Conservation (phyloP, 2,113 vertebrate species). For the Psittacus erithacus region DNA sequence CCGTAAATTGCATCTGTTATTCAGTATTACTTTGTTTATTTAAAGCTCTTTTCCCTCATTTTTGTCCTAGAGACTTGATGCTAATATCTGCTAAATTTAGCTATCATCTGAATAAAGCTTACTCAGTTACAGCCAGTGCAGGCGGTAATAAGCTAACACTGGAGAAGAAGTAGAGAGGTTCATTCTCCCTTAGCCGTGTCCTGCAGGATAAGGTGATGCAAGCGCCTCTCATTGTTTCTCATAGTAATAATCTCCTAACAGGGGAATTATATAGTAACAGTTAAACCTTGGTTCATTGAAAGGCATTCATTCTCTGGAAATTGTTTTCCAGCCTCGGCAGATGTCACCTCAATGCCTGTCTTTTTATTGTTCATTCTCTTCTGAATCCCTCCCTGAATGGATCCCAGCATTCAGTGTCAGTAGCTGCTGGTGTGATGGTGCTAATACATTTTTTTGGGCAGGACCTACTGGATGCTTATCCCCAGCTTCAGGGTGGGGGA, state of each 20-base stretch:
- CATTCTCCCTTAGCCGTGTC: not conserved
- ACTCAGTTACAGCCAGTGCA: not conserved
- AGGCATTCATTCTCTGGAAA: not conserved
- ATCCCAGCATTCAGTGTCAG: not conserved
- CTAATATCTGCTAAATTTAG: constrained; percentile 12
- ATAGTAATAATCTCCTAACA: not conserved
- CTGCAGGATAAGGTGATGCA: not conserved
- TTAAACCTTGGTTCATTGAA: not conserved
- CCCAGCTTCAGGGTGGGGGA: not conserved
- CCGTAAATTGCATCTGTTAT: not conserved
- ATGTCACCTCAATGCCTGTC: not conserved
- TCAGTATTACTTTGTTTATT: not conserved
- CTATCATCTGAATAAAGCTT: not conserved
- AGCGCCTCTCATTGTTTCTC: not conserved
- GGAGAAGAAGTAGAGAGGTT: not conserved
- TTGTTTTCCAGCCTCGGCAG: not conserved
- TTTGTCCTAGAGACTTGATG: not conserved
- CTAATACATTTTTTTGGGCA: not conserved
- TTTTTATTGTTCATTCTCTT: not conserved
- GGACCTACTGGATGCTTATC: not conserved
- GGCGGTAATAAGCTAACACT: not conserved
- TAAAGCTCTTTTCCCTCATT: not conserved
- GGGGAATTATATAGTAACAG: not conserved
- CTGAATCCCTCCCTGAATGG: not conserved
- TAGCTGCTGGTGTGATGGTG: not conserved